Conservation (phyloP, 2,888 invertebrate species). For the Diachrysia chrysitis region DNA sequence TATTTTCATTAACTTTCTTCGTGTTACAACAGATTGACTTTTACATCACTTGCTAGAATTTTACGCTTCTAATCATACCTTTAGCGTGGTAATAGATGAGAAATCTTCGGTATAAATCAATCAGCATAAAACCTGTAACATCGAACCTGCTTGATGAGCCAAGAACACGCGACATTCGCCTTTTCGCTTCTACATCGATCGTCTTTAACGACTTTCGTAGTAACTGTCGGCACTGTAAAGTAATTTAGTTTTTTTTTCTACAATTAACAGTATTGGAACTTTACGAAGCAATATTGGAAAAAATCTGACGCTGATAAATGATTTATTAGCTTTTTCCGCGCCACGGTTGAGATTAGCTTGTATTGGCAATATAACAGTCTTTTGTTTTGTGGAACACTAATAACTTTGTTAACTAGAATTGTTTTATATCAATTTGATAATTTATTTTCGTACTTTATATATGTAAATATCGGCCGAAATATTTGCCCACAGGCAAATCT, state of each 20-base stretch:
- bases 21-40: slow-evolving; percentile 15
- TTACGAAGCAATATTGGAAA: not conserved
- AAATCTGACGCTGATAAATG: not conserved
- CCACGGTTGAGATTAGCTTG: not conserved
- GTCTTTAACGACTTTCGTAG: slow-evolving; percentile 28
- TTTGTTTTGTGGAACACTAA: not conserved
- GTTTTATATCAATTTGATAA: not conserved
- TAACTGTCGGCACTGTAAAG: slow-evolving; percentile 18
- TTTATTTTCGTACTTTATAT: too few species aligned
- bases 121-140: slow-evolving; percentile 27
- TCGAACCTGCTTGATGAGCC: slow-evolving; percentile 35
- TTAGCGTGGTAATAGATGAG: slow-evolving; percentile 11
- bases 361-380: not conserved
- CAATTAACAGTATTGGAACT: slow-evolving; percentile 2
- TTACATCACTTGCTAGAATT: slow-evolving; percentile 9
- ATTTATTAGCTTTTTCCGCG: not conserved
- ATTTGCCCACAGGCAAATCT: too few species aligned
- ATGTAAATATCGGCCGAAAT: too few species aligned
- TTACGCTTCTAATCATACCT: slow-evolving; percentile 11
- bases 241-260: slow-evolving; percentile 4
- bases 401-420: not conserved
- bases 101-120: slow-evolving; percentile 47
- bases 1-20: slow-evolving; percentile 20
- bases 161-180: slow-evolving; percentile 43
- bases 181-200: slow-evolving; percentile 44